These are phyloP conservation scores for Neostethus bicornis DNA, from an alignment of 2,797 vertebrate genomes.

Conservation along the genomic window DNA sequence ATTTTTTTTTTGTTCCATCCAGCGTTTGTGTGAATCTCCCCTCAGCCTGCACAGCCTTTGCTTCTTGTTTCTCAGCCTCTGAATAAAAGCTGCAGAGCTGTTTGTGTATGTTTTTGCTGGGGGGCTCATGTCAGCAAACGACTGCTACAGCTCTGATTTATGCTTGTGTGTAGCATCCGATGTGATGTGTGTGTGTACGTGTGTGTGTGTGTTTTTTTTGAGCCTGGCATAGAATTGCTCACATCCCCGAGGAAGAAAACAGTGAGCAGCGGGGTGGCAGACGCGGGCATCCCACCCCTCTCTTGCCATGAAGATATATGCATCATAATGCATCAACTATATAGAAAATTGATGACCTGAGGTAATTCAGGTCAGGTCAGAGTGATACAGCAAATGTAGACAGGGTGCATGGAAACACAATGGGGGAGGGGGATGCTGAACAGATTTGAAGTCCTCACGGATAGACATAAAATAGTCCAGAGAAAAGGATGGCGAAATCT, in stretches of 20 bases:
- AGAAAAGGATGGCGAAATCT: constrained; percentile 6
- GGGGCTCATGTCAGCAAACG: constrained; percentile 48
- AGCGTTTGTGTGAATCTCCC: constrained; percentile 5
- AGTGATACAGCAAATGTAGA: constrained; percentile 45
- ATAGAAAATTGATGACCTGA: constrained; percentile 66
- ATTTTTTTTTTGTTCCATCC: constrained; percentile 47
- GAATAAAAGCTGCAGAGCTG: constrained; percentile 46
- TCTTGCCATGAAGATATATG: constrained; percentile 39
- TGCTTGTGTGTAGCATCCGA: constrained; percentile 25
- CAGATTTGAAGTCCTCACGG: constrained; percentile 19
- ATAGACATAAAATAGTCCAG: constrained; percentile 10
- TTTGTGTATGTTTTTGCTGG: constrained; percentile 53
- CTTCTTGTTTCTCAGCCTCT: constrained; percentile 35
- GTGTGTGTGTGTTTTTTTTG: constrained; percentile 11
- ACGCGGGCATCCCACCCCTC: constrained; percentile 6
- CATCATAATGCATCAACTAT: constrained; percentile 58
- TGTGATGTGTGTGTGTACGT: no score
- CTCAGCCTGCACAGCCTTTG: constrained; percentile 34
- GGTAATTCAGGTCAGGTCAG: constrained; percentile 68
- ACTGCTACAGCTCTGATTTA: constrained; percentile 47
- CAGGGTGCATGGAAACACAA: constrained; percentile 26
- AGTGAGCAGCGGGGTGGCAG: not conserved
- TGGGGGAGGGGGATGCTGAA: constrained; percentile 15
- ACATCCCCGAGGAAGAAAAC: constrained; percentile 11
- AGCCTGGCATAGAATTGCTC: constrained; percentile 35